Conservation (phyloP, 2,888 invertebrate genomes). For the Pristionchus maxplancki region DNA sequence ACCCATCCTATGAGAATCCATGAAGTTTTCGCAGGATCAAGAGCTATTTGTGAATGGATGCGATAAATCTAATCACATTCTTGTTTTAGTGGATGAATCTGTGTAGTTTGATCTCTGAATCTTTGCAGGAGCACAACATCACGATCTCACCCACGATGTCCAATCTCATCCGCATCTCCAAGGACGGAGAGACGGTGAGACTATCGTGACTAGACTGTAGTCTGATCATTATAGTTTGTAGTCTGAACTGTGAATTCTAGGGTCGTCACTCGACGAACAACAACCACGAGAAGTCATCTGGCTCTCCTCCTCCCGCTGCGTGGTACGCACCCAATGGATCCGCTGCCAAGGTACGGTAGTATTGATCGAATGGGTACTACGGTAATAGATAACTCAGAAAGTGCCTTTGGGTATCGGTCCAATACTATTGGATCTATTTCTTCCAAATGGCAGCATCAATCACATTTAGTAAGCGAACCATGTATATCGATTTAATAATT, state of each 20-base stretch:
- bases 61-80: too few relatives aligned
- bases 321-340: slow-evolving; percentile 60
- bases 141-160: slow-evolving; percentile 65
- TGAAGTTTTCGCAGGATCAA: too few relatives aligned
- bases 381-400: not conserved
- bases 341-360: slow-evolving; percentile 42
- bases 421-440: too few relatives aligned
- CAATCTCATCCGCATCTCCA: slow-evolving; percentile 57
- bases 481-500: not conserved
- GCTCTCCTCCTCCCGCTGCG: slow-evolving; percentile 60
- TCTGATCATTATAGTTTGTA: not conserved
- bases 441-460: too few relatives aligned
- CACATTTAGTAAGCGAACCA: not conserved
- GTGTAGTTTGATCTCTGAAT: slow-evolving; percentile 27
- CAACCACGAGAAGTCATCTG: slow-evolving; percentile 49
- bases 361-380: not conserved
- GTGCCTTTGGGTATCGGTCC: not conserved
- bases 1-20: not conserved
- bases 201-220: not conserved
- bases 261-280: slow-evolving; percentile 39
- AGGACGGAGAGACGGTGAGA: slow-evolving; percentile 53
- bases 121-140: slow-evolving; percentile 61
- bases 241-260: slow-evolving; percentile 32
- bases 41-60: too few relatives aligned
- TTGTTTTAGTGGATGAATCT: too few relatives aligned